A percentile compares a stretch with the other conserved stretches of the same genome.
These are phyloP conservation scores for Archips xylosteana DNA, from an alignment of 2,888 invertebrate genomes.

Conservation along the genomic window DNA sequence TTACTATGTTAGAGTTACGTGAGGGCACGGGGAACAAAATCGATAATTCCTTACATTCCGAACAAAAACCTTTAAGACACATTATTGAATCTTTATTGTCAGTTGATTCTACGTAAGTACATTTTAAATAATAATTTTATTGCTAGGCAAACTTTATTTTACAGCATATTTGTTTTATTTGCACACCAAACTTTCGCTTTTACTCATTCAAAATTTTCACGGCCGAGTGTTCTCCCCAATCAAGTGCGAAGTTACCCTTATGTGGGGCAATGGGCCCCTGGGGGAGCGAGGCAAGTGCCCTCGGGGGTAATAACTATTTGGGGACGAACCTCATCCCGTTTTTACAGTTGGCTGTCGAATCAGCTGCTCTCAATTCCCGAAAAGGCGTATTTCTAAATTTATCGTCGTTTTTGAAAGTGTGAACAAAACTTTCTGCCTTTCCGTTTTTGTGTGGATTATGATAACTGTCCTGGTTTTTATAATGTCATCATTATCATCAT, in stretches of 20 bases:
- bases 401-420: not conserved
- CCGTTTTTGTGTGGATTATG: not conserved
- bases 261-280: not conserved
- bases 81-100: too few species aligned
- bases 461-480: not conserved
- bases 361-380: not conserved
- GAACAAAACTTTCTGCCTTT: not conserved
- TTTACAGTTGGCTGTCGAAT: not conserved
- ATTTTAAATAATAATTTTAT: too few species aligned
- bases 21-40: too few species aligned
- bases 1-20: too few species aligned
- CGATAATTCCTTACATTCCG: too few species aligned
- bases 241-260: not conserved
- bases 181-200: not conserved
- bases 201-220: not conserved
- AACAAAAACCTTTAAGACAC: too few species aligned
- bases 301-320: conserved; percentile 1
- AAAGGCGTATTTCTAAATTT: not conserved
- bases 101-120: too few species aligned
- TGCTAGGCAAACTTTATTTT: too few species aligned
- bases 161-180: not conserved
- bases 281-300: not conserved
- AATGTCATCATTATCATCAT: too few species aligned
- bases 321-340: not conserved
- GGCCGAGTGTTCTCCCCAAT: not conserved